Percentiles rank a stretch among this genome's conserved stretches.
Conservation (phyloP, 2,113 vertebrate species). For the Cheilinus undulatus region DNA sequence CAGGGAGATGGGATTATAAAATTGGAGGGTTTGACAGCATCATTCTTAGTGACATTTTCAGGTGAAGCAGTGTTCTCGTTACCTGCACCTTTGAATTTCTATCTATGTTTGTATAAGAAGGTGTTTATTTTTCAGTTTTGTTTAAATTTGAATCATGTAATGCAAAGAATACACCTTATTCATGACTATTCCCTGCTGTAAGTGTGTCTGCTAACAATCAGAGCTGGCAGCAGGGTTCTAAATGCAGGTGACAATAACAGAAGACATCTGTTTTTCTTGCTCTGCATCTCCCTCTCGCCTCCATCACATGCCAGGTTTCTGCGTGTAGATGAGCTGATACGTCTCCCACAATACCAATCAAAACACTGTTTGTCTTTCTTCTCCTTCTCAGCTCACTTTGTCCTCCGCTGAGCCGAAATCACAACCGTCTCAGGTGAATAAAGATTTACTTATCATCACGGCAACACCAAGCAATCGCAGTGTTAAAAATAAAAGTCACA, state of each 20-base stretch:
- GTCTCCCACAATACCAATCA: slow-evolving; percentile 7
- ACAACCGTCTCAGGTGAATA: slow-evolving; percentile 21
- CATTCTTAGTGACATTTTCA: slow-evolving; percentile 1
- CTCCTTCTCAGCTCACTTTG: not conserved
- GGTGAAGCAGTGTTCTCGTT: not conserved
- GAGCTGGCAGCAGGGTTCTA: not conserved
- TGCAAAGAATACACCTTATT: slow-evolving; percentile 12
- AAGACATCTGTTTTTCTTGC: slow-evolving; percentile 17
- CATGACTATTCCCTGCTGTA: slow-evolving; percentile 1
- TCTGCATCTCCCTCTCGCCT: slow-evolving; percentile 2
- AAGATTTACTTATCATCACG: slow-evolving; percentile 23
- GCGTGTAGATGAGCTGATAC: not conserved
- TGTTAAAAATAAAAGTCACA: slow-evolving; percentile 28
- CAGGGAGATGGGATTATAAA: slow-evolving; percentile 7
- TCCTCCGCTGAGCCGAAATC: not conserved
- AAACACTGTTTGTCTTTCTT: slow-evolving; percentile 1
- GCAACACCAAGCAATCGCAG: not conserved
- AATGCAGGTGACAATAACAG: slow-evolving; percentile 1
- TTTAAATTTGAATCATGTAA: slow-evolving; percentile 18
- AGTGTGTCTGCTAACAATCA: not conserved
- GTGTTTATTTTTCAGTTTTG: not conserved
- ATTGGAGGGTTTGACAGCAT: not conserved
- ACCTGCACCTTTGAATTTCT: slow-evolving; percentile 1
- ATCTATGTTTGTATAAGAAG: not conserved
- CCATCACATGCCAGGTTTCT: not conserved